phyloP scores from a whole-genome alignment of 2,888 invertebrate genomes.

The Scrobipalpa costella region DNA sequence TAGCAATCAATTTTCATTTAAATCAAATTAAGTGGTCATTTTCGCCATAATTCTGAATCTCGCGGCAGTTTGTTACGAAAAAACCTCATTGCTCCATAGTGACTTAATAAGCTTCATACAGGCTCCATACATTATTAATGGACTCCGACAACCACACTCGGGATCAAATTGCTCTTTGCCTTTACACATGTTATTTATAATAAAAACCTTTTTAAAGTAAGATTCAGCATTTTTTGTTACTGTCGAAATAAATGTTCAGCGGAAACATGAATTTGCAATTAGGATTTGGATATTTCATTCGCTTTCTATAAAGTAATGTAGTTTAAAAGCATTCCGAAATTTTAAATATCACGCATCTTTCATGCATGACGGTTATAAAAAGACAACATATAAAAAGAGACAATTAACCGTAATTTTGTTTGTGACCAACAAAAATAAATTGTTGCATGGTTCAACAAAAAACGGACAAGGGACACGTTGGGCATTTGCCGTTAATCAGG shows the following conservation, averaged over 20 bases:
- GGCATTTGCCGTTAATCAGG: slow-evolving; percentile 28
- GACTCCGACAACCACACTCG: slow-evolving; percentile 30
- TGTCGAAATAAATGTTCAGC: neutral
- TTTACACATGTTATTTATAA: neutral
- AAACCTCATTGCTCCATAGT: slow-evolving; percentile 39
- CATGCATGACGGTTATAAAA: neutral
- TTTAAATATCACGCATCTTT: neutral
- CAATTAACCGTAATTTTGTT: slow-evolving; percentile 8
- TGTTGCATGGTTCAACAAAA: slow-evolving; percentile 17
- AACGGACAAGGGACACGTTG: slow-evolving; percentile 26
- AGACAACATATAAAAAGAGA: neutral
- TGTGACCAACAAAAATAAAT: neutral
- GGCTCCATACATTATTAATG: slow-evolving; percentile 45
- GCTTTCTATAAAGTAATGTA: neutral
- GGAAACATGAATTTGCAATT: slow-evolving; percentile 1
- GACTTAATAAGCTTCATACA: slow-evolving; percentile 40
- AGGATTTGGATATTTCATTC: neutral
- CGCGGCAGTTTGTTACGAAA: slow-evolving; percentile 18
- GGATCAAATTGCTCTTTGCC: slow-evolving; percentile 28
- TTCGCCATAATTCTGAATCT: slow-evolving; percentile 15
- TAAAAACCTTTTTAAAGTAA: neutral
- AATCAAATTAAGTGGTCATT: slow-evolving; percentile 20
- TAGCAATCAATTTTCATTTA: slow-evolving; percentile 17
- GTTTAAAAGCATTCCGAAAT: neutral
- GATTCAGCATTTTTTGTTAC: neutral